Base-by-base conservation (phyloP, 2,113 vertebrate genomes). In the Micronycteris hirsuta region DNA sequence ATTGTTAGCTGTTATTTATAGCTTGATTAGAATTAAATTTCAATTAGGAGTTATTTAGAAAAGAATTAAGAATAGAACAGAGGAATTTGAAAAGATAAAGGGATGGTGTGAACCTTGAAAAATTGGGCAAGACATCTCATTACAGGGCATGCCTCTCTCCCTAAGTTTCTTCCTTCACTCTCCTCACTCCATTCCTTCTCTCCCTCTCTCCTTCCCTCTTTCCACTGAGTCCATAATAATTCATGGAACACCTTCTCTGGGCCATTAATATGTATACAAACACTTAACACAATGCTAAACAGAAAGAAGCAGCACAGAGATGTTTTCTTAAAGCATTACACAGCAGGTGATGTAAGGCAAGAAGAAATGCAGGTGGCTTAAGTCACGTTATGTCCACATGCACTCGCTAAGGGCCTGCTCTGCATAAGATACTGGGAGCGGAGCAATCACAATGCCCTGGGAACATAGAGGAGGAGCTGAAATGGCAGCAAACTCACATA, bases 11-110 rank as follows among this genome's bases (percentile, higher is more conserved):
- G 16, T 38, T 92, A 65, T n/a, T 28, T 65, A 49, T 4, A 78
- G 6, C 16, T 43, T 73, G 47, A 58, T 2, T 86, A n/a, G 67
- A 94, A 86, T 71, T 81, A 82, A 54, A 86, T 70, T 92, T 33
- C 47, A 86, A 45, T 47, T 47, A 61, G 19, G 6, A 77, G 73
- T 82, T 94, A 26, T 19, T 76, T 91, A 13, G 20, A 61, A 61
- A 92, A 70, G 19, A 82, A 93, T 63, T 33, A 61, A 65, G 56
- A 92, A 74, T 58, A 16, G 16, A 70, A 80, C 1, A 86, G 45
- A 94, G 7, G 54, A 65, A 52, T 11, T 10, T 70, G 22, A 49
- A 56, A 71, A 41, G 22, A 84, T 41, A 5, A 96, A 92, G 10
- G 0, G 19, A 86, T 7, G 54, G 22, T 31, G 12, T 33, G 36